Evolutionary conservation across 2,797 vertebrate genomes (phyloP).

Genomic region (Danionella dracula): DNA sequence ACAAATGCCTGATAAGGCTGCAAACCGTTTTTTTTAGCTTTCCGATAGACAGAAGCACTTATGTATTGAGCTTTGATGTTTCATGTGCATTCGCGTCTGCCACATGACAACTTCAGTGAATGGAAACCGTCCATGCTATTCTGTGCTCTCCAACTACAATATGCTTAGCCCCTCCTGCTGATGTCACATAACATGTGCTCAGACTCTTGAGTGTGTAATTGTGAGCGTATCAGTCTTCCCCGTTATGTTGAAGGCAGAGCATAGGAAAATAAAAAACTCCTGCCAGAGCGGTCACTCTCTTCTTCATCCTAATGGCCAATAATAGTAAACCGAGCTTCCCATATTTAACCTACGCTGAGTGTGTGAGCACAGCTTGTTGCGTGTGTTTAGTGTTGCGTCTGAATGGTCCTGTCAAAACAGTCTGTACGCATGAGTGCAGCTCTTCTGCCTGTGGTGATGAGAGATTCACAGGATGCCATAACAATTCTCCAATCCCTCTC

Average conservation of each 20-base stretch:
- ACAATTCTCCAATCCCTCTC: background rate
- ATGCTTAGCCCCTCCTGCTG: background rate
- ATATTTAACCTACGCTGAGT: constrained; percentile 2
- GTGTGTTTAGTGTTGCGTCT: constrained; percentile 32
- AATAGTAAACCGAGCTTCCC: constrained; percentile 15
- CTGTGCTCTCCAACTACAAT: background rate
- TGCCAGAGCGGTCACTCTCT: background rate
- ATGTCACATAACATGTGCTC: constrained; percentile 28
- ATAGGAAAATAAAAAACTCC: background rate
- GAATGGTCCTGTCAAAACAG: constrained; percentile 36
- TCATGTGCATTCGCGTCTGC: background rate
- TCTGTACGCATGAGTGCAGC: constrained; percentile 26
- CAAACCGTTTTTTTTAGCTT: no score
- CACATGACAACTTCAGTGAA: background rate
- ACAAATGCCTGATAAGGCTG: no score
- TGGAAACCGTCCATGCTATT: background rate
- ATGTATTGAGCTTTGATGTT: background rate
- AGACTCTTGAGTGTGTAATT: constrained; percentile 12
- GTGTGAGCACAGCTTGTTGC: constrained; percentile 19
- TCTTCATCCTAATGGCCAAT: constrained; percentile 24
- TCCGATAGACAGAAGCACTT: no score
- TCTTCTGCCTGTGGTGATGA: background rate
- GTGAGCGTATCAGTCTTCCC: constrained; percentile 18
- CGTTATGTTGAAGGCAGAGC: background rate
- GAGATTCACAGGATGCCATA: constrained; percentile 16